Evolutionary conservation across 35 echinoderm and acorn worm genomes (phyloP).

Genomic region (Strongylocentrotus purpuratus): DNA sequence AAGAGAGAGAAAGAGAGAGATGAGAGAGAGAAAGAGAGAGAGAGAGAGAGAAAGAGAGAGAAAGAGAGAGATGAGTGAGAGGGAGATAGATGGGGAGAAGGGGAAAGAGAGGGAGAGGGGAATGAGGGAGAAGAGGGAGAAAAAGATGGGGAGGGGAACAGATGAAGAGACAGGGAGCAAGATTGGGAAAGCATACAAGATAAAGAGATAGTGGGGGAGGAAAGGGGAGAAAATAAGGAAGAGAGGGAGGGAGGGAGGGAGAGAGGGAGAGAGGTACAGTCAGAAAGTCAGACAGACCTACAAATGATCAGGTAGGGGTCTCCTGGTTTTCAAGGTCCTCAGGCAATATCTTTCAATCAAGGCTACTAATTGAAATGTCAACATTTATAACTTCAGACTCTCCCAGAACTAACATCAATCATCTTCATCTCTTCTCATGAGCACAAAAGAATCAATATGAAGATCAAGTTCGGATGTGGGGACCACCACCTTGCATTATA

Average conservation of each 20-base stretch:
- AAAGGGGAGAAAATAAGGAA: neutral
- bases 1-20: neutral
- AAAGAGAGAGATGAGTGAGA: neutral
- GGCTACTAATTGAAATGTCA: constrained; percentile 38
- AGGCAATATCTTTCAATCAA: constrained; percentile 24
- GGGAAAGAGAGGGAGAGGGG: neutral
- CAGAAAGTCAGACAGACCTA: neutral
- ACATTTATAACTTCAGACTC: constrained; percentile 34
- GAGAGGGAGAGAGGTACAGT: neutral
- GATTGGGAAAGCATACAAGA: constrained; percentile 13
- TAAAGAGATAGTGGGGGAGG: neutral
- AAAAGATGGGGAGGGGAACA: neutral
- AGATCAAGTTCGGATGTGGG: neutral
- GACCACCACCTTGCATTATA: neutral
- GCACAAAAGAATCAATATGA: neutral
- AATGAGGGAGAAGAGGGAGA: neutral
- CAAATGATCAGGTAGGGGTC: neutral
- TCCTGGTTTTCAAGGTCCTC: neutral
- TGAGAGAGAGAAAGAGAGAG: neutral
- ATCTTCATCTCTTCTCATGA: constrained; percentile 12
- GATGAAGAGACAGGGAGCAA: neutral
- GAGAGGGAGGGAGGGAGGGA: neutral
- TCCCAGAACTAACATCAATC: constrained; percentile 17
- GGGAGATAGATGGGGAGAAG: neutral
- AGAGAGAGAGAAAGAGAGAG: neutral